phyloP scores from a whole-genome alignment of 2,888 invertebrate genomes.

The Vesta saturnalis region DNA sequence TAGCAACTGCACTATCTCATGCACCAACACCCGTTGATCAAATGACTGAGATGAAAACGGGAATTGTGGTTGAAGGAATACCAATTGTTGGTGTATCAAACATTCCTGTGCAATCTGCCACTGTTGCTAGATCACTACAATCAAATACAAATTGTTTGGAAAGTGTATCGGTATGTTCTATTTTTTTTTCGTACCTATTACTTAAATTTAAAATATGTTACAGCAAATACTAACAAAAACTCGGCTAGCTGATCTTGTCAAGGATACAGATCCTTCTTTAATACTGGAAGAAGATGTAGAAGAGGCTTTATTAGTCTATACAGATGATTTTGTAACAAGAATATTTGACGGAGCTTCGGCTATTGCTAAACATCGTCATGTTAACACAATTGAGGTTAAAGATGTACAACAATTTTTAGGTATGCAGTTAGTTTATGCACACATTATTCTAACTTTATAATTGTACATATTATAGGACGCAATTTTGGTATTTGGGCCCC shows the following conservation, averaged over 20 bases:
- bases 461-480: conserved; percentile 73
- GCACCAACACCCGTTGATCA: conserved; percentile 46
- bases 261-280: conserved; percentile 94
- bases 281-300: conserved; percentile 98
- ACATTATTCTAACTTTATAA: conserved; percentile 6
- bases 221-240: conserved; percentile 81
- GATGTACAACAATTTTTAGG: conserved; percentile 94
- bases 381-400: conserved; percentile 87
- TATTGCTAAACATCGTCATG: conserved; percentile 92
- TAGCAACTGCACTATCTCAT: conserved; percentile 53
- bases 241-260: conserved; percentile 88
- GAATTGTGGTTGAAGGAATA: conserved; percentile 52
- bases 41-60: conserved; percentile 50
- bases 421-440: conserved; percentile 52
- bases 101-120: conserved; percentile 47
- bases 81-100: conserved; percentile 52
- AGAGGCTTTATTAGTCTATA: conserved; percentile 88
- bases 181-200: neutral
- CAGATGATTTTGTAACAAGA: conserved; percentile 96
- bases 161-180: conserved; percentile 12
- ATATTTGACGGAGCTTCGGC: conserved; percentile 88
- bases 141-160: conserved; percentile 20
- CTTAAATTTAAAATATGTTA: neutral
- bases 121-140: conserved; percentile 43
- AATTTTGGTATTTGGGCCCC: conserved; percentile 98